A percentile compares a stretch with the other conserved stretches of the same genome.
These are phyloP conservation scores for Latrodectus elegans DNA, from an alignment of 2,888 invertebrate species.

Conservation along the genomic window DNA sequence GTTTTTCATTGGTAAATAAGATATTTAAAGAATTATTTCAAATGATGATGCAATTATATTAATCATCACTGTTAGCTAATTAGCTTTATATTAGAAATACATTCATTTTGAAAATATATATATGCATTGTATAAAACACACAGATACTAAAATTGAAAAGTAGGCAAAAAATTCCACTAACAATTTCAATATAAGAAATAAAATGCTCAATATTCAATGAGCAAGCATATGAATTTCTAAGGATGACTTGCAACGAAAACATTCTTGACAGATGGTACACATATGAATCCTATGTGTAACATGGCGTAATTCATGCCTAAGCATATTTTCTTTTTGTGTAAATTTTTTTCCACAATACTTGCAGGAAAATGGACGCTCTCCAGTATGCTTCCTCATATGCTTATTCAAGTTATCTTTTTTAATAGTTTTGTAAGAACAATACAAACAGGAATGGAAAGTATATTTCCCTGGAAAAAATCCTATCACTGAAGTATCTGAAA, in stretches of 20 bases:
- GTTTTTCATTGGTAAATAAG: no score
- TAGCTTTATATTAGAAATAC: no score
- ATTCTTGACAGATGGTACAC: constrained; percentile 20
- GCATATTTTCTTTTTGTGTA: constrained; percentile 39
- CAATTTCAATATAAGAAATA: not conserved
- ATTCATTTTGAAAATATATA: no score
- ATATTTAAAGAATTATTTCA: no score
- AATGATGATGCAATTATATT: no score
- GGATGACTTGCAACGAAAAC: constrained; percentile 6
- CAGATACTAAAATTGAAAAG: no score
- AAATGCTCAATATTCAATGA: not conserved
- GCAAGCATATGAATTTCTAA: constrained; percentile 9
- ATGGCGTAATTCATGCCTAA: constrained; percentile 20
- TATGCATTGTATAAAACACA: no score
- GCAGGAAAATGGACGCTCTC: constrained; percentile 42
- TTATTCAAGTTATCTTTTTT: constrained; percentile 18
- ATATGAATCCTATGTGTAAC: not conserved
- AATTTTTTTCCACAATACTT: constrained; percentile 32
- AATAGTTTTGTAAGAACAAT: constrained; percentile 21
- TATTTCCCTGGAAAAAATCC: not conserved
- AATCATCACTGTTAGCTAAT: no score
- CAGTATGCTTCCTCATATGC: constrained; percentile 51
- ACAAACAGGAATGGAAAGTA: not conserved
- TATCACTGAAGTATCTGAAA: no score
- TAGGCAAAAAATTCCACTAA: no score